Conservation (phyloP, 2,113 vertebrate genomes). For the Thinocorus orbignyianus region DNA sequence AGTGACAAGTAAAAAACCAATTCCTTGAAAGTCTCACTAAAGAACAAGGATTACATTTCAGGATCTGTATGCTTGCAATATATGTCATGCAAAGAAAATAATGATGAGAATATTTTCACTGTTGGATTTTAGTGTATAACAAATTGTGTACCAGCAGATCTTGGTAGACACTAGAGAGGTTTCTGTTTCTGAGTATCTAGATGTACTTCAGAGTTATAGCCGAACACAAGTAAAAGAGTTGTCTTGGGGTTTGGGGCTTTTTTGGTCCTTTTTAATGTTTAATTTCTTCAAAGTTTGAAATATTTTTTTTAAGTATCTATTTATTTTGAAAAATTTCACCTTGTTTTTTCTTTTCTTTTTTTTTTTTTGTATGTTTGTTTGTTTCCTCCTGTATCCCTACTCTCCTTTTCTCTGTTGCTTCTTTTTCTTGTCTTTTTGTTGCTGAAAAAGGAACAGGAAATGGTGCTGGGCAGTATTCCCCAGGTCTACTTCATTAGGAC, state of each 20-base stretch:
- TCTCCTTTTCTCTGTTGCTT: neutral
- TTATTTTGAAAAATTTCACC: neutral
- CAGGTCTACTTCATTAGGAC: neutral
- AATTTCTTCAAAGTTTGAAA: neutral
- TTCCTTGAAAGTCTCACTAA: neutral
- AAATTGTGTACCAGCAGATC: accelerated
- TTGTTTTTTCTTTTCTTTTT: no score
- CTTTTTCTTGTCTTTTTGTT: neutral
- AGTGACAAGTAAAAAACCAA: neutral
- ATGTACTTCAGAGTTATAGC: neutral
- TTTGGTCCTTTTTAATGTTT: neutral
- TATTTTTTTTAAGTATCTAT: neutral
- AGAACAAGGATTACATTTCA: neutral
- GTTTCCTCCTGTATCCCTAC: neutral
- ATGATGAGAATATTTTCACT: neutral
- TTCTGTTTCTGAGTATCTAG: neutral
- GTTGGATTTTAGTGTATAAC: neutral
- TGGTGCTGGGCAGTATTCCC: neutral
- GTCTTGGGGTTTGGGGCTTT: accelerated
- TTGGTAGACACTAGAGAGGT: neutral
- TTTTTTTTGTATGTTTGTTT: no score
- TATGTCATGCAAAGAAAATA: neutral
- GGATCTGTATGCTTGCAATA: neutral
- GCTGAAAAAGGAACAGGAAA: neutral
- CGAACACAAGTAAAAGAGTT: neutral